Percentiles rank a stretch among this genome's conserved stretches.
These are phyloP conservation scores for Acanthosepion esculentum DNA, from an alignment of 2,888 invertebrate species.

Conservation along the genomic window DNA sequence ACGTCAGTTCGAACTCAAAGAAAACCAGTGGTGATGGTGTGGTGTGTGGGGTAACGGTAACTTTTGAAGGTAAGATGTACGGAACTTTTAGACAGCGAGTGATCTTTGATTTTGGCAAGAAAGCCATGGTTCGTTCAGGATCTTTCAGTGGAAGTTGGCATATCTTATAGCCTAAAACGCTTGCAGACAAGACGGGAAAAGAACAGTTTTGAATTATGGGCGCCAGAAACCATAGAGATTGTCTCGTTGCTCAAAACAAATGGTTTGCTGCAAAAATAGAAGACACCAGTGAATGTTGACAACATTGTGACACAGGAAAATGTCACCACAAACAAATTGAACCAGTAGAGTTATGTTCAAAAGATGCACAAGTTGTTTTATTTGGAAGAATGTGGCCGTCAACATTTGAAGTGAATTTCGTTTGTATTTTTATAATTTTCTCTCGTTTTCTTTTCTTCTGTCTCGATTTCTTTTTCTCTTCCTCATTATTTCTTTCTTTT, in stretches of 20 bases:
- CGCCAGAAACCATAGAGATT: slow-evolving; percentile 67
- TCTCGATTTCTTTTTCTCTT: no score
- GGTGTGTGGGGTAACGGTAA: slow-evolving; percentile 53
- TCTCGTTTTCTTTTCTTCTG: background rate
- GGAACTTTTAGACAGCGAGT: slow-evolving; percentile 73
- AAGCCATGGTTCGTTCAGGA: slow-evolving; percentile 66
- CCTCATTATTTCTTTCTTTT: no score
- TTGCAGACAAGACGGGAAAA: slow-evolving; percentile 65
- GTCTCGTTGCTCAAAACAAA: slow-evolving; percentile 53
- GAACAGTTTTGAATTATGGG: slow-evolving; percentile 71
- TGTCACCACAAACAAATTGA: slow-evolving; percentile 64
- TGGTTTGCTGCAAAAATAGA: slow-evolving; percentile 62
- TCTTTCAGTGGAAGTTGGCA: slow-evolving; percentile 70
- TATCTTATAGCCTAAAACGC: slow-evolving; percentile 61
- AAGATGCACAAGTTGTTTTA: slow-evolving; percentile 71
- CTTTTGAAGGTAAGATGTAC: slow-evolving; percentile 68
- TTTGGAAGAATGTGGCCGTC: slow-evolving; percentile 70
- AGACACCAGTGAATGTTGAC: slow-evolving; percentile 64
- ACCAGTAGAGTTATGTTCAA: slow-evolving; percentile 71
- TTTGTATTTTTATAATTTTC: background rate
- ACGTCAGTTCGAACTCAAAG: slow-evolving; percentile 61
- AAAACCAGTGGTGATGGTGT: slow-evolving; percentile 50
- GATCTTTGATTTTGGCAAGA: slow-evolving; percentile 70
- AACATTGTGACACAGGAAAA: slow-evolving; percentile 65
- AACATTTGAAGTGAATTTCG: slow-evolving; percentile 47